Evolutionary conservation across 2,888 invertebrate genomes (phyloP).

Genomic region (Conomelus anceps): DNA sequence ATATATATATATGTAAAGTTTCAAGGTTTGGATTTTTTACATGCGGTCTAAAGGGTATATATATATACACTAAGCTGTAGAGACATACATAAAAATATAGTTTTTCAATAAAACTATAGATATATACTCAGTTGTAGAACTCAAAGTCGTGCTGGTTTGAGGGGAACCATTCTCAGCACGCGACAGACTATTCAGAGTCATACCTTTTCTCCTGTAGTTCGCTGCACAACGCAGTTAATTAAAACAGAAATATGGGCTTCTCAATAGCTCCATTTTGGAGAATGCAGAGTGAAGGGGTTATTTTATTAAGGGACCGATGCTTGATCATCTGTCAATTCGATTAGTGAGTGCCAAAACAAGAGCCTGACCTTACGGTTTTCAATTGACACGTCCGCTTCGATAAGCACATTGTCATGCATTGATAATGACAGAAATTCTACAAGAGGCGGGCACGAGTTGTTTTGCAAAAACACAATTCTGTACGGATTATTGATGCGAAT

Average conservation of each 20-base stretch:
- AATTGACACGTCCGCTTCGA: neutral
- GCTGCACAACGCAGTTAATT: neutral
- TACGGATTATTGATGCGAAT: neutral
- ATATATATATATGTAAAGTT: neutral
- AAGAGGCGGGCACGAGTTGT: neutral
- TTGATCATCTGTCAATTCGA: neutral
- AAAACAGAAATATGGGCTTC: neutral
- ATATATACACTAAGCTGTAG: no score
- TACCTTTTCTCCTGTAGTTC: neutral
- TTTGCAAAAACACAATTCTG: neutral
- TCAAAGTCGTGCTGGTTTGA: neutral
- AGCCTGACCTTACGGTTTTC: neutral
- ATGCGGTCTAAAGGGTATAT: no score
- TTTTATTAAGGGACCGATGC: neutral
- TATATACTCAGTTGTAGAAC: neutral
- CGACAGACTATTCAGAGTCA: neutral
- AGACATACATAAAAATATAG: no score
- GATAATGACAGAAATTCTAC: neutral
- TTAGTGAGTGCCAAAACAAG: neutral
- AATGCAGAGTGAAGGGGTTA: neutral
- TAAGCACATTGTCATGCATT: neutral
- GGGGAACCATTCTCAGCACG: neutral
- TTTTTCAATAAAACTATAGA: neutral
- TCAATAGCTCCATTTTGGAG: no score
- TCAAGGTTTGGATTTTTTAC: no score